Evolutionary conservation across 64 coral and sea anemone species (phyloP).

Genomic region (Pachyseris speciosa): DNA sequence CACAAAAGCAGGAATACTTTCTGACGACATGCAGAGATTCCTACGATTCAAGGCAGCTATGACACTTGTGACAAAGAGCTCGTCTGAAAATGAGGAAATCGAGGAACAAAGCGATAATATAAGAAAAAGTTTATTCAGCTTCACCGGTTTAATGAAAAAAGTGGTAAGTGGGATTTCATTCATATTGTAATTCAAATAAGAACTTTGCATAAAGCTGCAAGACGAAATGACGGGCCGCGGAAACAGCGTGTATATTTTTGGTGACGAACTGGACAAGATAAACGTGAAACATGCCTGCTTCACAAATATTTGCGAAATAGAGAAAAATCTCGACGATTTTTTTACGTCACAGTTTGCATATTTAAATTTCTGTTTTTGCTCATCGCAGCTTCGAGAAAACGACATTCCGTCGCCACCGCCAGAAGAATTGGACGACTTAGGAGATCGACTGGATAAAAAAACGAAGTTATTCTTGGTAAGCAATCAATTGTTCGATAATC

Average conservation of each 20-base stretch:
- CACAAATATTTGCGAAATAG: too few species aligned
- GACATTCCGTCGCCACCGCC: background rate
- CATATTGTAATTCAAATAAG: too few species aligned
- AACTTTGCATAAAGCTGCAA: too few species aligned
- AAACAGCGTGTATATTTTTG: too few species aligned
- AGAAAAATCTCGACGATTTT: background rate
- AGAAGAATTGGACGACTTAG: background rate
- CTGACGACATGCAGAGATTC: background rate
- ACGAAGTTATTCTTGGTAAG: background rate
- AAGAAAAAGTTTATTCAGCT: background rate
- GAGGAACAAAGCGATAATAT: background rate
- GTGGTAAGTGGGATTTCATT: conserved; percentile 37
- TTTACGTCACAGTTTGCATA: background rate
- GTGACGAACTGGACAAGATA: too few species aligned
- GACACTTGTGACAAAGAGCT: background rate
- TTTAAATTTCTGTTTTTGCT: background rate
- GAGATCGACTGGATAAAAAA: background rate
- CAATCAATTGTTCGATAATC: too few species aligned
- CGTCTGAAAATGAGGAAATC: background rate
- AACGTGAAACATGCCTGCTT: too few species aligned
- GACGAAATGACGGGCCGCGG: background rate
- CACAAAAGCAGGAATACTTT: conserved; percentile 1
- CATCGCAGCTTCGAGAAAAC: background rate
- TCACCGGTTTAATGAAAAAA: conserved; percentile 8
- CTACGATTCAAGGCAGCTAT: background rate